phyloP scores from a whole-genome alignment of 2,888 invertebrate species.

The Amphimallon solstitiale region DNA sequence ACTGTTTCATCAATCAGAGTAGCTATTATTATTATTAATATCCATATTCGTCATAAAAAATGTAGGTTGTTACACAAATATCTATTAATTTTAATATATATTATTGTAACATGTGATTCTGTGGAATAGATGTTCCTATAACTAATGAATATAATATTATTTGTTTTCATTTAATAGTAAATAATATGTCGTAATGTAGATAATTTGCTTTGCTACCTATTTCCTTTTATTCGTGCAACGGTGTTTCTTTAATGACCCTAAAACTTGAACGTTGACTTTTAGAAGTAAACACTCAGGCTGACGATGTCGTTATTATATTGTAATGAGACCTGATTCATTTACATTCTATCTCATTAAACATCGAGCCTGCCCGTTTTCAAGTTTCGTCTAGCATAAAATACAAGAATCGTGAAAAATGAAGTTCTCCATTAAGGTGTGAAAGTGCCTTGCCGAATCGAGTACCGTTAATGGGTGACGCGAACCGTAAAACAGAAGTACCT shows the following conservation, averaged over 20 bases:
- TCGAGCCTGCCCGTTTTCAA: neutral
- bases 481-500: neutral
- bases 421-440: conserved; percentile 8
- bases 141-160: no score
- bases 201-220: neutral
- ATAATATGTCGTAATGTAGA: no score
- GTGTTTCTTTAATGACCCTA: conserved; percentile 21
- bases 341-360: conserved; percentile 27
- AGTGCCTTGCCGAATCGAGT: neutral
- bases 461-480: conserved; percentile 1
- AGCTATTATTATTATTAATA: no score
- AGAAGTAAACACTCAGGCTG: conserved; percentile 31
- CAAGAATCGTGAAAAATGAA: conserved; percentile 9
- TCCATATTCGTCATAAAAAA: no score
- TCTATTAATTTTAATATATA: no score
- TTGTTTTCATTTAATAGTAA: no score
- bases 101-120: no score
- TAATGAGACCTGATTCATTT: conserved; percentile 32
- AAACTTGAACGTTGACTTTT: conserved; percentile 7
- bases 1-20: no score
- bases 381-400: conserved; percentile 7
- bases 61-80: no score
- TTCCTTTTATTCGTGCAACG: neutral
- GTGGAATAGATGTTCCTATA: no score
- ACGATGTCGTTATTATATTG: conserved; percentile 35